These are phyloP conservation scores for Strigamia maritima DNA, from an alignment of 2,888 invertebrate genomes.

Conservation along the genomic window DNA sequence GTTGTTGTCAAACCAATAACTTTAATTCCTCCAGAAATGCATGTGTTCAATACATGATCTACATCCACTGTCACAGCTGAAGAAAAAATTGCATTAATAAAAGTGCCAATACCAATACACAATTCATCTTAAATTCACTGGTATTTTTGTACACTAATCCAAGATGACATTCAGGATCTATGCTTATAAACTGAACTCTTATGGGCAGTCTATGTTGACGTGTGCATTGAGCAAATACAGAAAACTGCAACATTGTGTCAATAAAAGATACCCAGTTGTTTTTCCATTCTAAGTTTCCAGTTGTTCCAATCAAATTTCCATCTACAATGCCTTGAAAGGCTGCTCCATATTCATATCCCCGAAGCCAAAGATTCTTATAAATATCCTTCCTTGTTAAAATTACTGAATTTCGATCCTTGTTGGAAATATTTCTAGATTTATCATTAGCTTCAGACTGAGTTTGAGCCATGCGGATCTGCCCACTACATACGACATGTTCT, in stretches of 20 bases:
- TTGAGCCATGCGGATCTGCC: not conserved
- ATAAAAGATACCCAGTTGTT: constrained; percentile 8
- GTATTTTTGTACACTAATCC: not conserved
- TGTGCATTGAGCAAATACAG: not conserved
- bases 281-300: constrained; percentile 9
- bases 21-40: not conserved
- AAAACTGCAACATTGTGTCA: constrained; percentile 28
- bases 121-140: not conserved
- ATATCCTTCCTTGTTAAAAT: constrained; percentile 20
- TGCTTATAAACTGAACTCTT: not conserved
- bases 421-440: not conserved
- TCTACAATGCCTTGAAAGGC: constrained; percentile 48
- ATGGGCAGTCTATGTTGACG: not conserved
- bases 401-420: not conserved
- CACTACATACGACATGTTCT: not conserved
- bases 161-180: not conserved
- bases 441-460: not conserved
- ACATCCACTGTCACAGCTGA: not conserved
- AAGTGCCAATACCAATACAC: not conserved
- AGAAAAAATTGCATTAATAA: not conserved
- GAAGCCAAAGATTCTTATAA: constrained; percentile 42
- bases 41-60: not conserved
- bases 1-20: not conserved
- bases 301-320: constrained; percentile 43
- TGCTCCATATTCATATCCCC: constrained; percentile 44